Conservation (phyloP, 1,140 invertebrate species). For the Bombus polaris region DNA sequence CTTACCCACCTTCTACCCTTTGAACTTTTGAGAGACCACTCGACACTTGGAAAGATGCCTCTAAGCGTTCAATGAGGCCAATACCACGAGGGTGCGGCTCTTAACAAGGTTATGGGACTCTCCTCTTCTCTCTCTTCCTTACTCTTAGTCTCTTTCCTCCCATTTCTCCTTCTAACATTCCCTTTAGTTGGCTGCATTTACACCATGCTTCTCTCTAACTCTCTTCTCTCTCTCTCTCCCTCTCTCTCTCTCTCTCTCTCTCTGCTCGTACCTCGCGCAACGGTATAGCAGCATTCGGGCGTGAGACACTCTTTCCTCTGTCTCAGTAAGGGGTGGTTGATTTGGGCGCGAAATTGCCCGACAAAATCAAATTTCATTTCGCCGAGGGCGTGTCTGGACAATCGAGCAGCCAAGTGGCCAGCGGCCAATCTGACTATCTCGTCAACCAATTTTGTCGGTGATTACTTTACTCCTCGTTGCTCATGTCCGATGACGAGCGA, state of each 20-base stretch:
- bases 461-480: conserved; percentile 74
- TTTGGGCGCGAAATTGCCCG: conserved; percentile 82
- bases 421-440: conserved; percentile 79
- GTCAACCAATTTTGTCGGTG: conserved; percentile 80
- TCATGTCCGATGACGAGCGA: not conserved
- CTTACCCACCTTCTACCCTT: conserved; percentile 56
- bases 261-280: not conserved
- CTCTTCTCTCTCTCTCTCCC: too few species aligned
- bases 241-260: not conserved
- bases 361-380: conserved; percentile 83
- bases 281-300: conserved; percentile 2
- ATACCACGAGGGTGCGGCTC: conserved; percentile 76
- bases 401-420: conserved; percentile 81
- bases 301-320: conserved; percentile 25
- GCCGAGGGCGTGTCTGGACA: conserved; percentile 82
- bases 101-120: conserved; percentile 77
- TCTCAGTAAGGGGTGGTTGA: conserved; percentile 70
- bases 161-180: not conserved
- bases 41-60: conserved; percentile 71
- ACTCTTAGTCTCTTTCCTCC: conserved; percentile 18
- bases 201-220: not conserved
- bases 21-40: conserved; percentile 70
- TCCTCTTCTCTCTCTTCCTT: conserved; percentile 34
- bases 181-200: not conserved
- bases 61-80: conserved; percentile 75